A percentile compares a stretch with the other conserved stretches of the same genome.
These are phyloP conservation scores for Panthera tigris DNA, from an alignment of 2,113 vertebrate species.

Conservation along the genomic window DNA sequence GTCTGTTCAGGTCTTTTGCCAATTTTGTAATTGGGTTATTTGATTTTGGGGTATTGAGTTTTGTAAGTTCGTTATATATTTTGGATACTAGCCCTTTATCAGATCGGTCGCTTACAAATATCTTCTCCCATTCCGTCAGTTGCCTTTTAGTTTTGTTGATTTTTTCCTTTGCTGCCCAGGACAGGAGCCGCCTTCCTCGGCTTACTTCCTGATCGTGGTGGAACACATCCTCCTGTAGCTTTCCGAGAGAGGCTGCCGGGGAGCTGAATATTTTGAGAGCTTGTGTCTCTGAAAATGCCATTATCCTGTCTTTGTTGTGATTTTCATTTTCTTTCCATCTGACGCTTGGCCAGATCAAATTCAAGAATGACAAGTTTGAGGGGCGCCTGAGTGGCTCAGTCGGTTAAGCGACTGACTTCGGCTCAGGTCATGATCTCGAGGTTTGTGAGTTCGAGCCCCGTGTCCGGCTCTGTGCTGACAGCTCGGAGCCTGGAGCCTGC, in stretches of 20 bases:
- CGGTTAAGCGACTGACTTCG: too few relatives aligned
- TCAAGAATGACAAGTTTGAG: background rate
- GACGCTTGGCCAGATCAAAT: background rate
- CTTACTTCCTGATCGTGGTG: background rate
- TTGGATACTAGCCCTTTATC: background rate
- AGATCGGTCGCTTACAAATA: background rate
- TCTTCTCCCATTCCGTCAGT: background rate
- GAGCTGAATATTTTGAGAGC: background rate
- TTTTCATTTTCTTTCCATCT: background rate
- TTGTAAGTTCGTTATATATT: background rate
- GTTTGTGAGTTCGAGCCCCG: too few relatives aligned
- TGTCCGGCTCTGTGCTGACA: too few relatives aligned
- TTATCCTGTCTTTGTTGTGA: background rate
- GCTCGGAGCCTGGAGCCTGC: too few relatives aligned
- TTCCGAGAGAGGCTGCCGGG: background rate
- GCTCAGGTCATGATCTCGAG: too few relatives aligned
- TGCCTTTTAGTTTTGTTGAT: background rate
- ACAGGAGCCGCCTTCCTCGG: too few relatives aligned
- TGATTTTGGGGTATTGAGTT: background rate
- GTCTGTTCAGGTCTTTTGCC: background rate
- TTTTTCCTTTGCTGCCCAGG: background rate
- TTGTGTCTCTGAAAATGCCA: background rate
- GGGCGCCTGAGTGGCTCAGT: too few relatives aligned
- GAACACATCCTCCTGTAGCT: background rate
- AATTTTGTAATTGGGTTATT: background rate